These are phyloP conservation scores for Caerostris darwini DNA, from an alignment of 1,140 invertebrate species.

Conservation along the genomic window DNA sequence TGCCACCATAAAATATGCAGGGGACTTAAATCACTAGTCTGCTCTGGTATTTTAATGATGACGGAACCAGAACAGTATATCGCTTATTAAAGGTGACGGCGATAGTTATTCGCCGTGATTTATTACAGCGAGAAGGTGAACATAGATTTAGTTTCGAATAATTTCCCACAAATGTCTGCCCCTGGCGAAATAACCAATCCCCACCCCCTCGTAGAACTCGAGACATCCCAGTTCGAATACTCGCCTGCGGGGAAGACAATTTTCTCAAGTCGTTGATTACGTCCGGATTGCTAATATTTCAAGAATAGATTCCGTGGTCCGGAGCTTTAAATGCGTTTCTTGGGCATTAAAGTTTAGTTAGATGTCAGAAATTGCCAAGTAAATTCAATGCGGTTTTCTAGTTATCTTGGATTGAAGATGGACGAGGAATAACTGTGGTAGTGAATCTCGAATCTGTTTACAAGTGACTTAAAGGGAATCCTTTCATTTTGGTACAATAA, in stretches of 20 bases:
- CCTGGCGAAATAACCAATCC: background rate
- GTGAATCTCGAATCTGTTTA: no score
- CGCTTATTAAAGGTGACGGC: slow-evolving; percentile 58
- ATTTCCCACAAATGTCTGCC: slow-evolving; percentile 20
- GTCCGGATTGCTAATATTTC: slow-evolving; percentile 15
- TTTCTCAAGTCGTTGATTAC: slow-evolving; percentile 1
- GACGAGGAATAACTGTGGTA: no score
- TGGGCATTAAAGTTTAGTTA: no score
- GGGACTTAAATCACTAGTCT: background rate
- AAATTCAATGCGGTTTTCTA: no score
- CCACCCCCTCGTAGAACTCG: background rate
- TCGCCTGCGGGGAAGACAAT: background rate
- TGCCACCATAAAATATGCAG: background rate
- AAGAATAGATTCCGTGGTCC: background rate
- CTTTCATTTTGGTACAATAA: no score
- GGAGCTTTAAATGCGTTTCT: background rate
- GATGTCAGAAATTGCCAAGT: no score
- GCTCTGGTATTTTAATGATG: slow-evolving; percentile 31
- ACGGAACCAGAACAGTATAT: background rate
- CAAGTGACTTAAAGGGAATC: no score
- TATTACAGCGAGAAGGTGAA: slow-evolving; percentile 17
- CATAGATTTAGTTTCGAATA: slow-evolving; percentile 44
- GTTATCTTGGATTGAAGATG: no score
- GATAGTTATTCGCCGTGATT: slow-evolving; percentile 62
- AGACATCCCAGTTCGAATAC: background rate